Conservation (phyloP, 2,888 invertebrate genomes). For the Eupeodes latifasciatus region DNA sequence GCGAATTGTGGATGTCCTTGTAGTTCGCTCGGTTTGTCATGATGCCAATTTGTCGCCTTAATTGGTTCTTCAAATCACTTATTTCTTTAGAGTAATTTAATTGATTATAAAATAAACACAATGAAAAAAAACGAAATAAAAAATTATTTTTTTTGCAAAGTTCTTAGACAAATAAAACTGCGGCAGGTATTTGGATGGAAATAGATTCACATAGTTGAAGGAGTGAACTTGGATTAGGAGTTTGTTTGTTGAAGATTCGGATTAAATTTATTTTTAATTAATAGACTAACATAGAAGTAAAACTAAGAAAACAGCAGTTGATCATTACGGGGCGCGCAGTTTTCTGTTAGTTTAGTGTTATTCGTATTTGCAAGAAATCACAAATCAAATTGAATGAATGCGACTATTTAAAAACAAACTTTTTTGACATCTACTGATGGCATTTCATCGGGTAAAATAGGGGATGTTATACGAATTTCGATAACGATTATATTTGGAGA, state of each 20-base stretch:
- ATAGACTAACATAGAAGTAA: slow-evolving; percentile 2
- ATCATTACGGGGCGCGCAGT: slow-evolving; percentile 45
- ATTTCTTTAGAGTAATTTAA: slow-evolving; percentile 35
- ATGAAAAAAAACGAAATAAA: slow-evolving; percentile 18
- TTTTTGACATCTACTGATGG: slow-evolving; percentile 56
- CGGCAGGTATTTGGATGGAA: slow-evolving; percentile 54
- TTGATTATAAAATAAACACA: slow-evolving; percentile 37
- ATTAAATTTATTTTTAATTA: slow-evolving; percentile 36
- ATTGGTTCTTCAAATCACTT: slow-evolving; percentile 42
- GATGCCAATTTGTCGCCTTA: slow-evolving; percentile 45
- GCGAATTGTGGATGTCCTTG: slow-evolving; percentile 80
- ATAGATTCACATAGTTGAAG: slow-evolving; percentile 2
- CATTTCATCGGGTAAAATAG: slow-evolving; percentile 36
- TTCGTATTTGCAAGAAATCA: slow-evolving; percentile 48
- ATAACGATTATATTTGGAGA: slow-evolving; percentile 19
- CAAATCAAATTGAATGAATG: too few species aligned
- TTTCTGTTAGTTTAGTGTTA: slow-evolving; percentile 57
- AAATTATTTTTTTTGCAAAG: slow-evolving; percentile 42
- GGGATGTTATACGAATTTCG: slow-evolving; percentile 41
- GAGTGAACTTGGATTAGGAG: neutral
- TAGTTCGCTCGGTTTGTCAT: slow-evolving; percentile 78
- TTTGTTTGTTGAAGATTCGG: neutral
- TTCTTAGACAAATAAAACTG: slow-evolving; percentile 34
- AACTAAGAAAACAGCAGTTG: slow-evolving; percentile 38
- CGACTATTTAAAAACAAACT: slow-evolving; percentile 67